Percentiles rank a stretch among this genome's conserved stretches.
phyloP scores from a whole-genome alignment of 2,113 vertebrate genomes.

The Colinus virginianus region DNA sequence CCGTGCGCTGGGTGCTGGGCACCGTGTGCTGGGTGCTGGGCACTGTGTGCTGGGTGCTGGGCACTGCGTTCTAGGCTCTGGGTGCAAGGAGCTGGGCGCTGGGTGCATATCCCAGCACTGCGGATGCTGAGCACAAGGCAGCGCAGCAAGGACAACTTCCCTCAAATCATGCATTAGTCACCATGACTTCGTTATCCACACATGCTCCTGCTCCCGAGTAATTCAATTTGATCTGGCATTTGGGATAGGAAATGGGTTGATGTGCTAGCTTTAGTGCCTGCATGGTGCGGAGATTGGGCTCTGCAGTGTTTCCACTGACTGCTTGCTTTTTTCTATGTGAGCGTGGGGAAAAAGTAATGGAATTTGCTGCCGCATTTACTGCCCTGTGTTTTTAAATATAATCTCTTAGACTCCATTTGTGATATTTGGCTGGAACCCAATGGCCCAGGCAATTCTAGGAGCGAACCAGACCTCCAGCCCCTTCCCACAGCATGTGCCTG shows the following conservation, averaged over 20 bases:
- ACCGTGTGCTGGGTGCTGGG: too few relatives aligned
- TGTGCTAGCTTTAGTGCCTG: not conserved
- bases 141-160: not conserved
- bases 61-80: too few relatives aligned
- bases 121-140: not conserved
- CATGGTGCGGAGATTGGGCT: not conserved
- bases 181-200: fast-evolving
- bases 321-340: not conserved
- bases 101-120: fast-evolving
- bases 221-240: not conserved
- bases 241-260: not conserved
- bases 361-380: not conserved
- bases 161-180: fast-evolving
- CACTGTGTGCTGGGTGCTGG: too few relatives aligned
- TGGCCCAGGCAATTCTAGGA: not conserved
- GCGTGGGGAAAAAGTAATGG: not conserved
- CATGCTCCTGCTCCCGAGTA: not conserved
- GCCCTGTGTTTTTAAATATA: not conserved
- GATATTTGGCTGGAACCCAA: not conserved
- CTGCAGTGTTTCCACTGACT: not conserved
- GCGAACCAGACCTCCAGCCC: not conserved
- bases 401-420: not conserved
- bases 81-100: not conserved
- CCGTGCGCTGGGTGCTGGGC: too few relatives aligned
- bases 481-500: not conserved